Evolutionary conservation across 2,888 invertebrate genomes (phyloP).

Genomic region (Carcina quercana): DNA sequence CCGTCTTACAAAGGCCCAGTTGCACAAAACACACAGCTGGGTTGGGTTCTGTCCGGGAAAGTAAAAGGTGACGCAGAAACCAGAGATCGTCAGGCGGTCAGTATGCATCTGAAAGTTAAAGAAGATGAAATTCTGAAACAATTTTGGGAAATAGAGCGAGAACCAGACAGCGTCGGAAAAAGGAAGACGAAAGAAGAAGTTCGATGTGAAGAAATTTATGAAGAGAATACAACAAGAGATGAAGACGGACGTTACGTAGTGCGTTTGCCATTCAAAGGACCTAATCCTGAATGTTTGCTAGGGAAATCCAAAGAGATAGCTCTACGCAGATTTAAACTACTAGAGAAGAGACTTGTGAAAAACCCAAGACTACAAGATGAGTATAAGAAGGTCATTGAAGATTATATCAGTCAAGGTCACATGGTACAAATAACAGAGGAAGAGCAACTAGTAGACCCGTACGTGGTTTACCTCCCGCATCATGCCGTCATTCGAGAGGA

Average conservation of each 20-base stretch:
- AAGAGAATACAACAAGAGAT: constrained; percentile 8
- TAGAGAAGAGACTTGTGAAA: constrained; percentile 9
- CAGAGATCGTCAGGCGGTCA: neutral
- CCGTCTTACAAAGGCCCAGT: constrained; percentile 5
- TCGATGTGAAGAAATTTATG: constrained; percentile 9
- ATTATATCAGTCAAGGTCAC: constrained; percentile 10
- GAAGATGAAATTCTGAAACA: constrained; percentile 16
- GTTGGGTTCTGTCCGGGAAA: constrained; percentile 20
- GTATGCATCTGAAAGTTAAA: constrained; percentile 12
- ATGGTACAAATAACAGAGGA: constrained; percentile 7
- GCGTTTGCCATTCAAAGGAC: constrained; percentile 10
- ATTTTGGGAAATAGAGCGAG: constrained; percentile 19
- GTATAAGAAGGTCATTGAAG: constrained; percentile 14
- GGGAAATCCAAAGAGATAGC: constrained; percentile 12
- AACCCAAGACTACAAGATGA: constrained; percentile 7
- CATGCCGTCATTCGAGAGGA: too few relatives aligned
- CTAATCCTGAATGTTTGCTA: constrained; percentile 11
- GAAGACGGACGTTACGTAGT: constrained; percentile 13
- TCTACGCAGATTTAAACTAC: constrained; percentile 5
- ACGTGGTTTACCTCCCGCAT: too few relatives aligned
- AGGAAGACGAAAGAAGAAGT: constrained; percentile 8
- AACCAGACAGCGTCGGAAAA: constrained; percentile 11
- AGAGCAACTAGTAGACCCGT: neutral
- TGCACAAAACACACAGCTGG: constrained; percentile 18
- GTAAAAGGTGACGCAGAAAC: neutral